Evolutionary conservation across 2,888 invertebrate species (phyloP), one percentile per base, ranked within the genome.

Genomic region (Leptarthrus brevirostris): DNA sequence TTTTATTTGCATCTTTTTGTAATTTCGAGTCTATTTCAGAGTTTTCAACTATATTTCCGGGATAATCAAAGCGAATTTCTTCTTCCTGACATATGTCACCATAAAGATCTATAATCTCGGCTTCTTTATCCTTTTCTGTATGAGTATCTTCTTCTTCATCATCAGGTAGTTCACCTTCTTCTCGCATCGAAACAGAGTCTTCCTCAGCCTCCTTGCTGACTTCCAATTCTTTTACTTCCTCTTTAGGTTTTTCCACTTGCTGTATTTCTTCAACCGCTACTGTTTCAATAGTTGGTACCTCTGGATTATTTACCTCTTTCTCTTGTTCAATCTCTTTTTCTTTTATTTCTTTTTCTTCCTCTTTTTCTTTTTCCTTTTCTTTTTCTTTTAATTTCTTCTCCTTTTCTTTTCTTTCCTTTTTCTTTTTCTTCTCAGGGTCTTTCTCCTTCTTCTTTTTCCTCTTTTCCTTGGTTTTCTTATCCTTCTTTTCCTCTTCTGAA

Each of bases 401-500:
- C 36, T 77, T 76, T 18, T 77, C 75, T 10, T 77, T 77, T 78
- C 36, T 77, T 76, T 22, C 79, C 76, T 2, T 61, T 18, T 58
- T 77, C 72, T 61, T 64, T 74, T 30, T 79, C 77, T 22, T 74
- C 58, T 20, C 74, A 52, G 18, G 78, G 76, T 26, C 54, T 54
- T 20, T 78, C 77, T 64, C 78, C 78, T 40, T 84, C 85, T 75
- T 87, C 74, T 88, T 88, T 77, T 85, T 87, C 77, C 79, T 85
- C 79, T 86, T 79, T n/a, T 79, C 78, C 64, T 79, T 79, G n/a
- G 83, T 81, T 77, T 85, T 86, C 73, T 85, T 84, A 54, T 82
- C 82, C 74, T 81, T 78, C 14, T 80, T 83, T 76, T 81, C 81
- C 74, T 81, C 82, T 77, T 82, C 79, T 73, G 73, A 76, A 4